Evolutionary conservation across 2,797 vertebrate genomes (phyloP).

Genomic region (Cossypha polioptera): DNA sequence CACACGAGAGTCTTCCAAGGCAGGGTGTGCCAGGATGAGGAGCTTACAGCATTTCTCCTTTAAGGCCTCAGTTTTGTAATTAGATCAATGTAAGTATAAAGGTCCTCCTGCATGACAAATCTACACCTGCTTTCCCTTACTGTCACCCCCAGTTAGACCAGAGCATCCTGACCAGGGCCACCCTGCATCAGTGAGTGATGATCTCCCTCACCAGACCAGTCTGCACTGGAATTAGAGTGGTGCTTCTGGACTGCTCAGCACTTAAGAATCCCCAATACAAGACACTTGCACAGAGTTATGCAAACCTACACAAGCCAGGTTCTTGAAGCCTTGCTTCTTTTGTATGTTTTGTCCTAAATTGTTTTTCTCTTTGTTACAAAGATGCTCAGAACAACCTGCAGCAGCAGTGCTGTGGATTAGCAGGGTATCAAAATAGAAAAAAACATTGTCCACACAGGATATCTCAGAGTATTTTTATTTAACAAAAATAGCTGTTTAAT

Average conservation of each 20-base stretch:
- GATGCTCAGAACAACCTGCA: neutral
- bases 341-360: neutral
- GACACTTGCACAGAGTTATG: neutral
- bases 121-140: neutral
- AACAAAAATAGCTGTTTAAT: slow-evolving; percentile 70
- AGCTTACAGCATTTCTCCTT: neutral
- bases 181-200: neutral
- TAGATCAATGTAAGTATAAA: neutral
- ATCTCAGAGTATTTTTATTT: slow-evolving; percentile 70
- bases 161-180: neutral
- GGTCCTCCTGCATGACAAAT: neutral
- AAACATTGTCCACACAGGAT: neutral
- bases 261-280: neutral
- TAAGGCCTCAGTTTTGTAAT: neutral
- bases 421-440: neutral
- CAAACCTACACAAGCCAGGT: neutral
- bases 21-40: neutral
- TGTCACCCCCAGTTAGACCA: neutral
- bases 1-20: neutral
- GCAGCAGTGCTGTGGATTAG: neutral
- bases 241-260: neutral
- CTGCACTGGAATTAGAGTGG: neutral
- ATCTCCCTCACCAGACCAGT: neutral
- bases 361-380: neutral
- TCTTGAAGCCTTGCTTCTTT: neutral